Conservation (phyloP, 2,888 invertebrate genomes). For the Onchidella celtica region DNA sequence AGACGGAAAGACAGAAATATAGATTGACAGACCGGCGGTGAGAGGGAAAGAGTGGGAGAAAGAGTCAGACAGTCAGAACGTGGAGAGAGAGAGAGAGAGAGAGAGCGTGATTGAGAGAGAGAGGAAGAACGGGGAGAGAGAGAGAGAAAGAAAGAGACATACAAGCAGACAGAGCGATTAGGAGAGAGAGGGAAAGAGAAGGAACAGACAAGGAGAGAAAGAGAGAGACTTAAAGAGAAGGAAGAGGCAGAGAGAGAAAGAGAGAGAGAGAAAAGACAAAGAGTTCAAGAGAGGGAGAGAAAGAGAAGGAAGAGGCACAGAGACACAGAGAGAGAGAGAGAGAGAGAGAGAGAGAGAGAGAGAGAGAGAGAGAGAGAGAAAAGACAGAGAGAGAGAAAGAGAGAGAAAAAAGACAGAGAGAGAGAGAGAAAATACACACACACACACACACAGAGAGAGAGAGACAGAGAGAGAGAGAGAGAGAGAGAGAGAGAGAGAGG, state of each 20-base stretch:
- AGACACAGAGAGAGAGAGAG: conserved; percentile 27
- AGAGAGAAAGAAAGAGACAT: background rate
- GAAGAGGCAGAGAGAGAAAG: background rate
- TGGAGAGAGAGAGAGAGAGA: background rate
- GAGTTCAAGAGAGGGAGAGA: too few relatives aligned
- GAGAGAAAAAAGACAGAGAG: too few relatives aligned
- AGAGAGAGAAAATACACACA: too few relatives aligned
- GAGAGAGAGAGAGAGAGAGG: conserved; percentile 37
- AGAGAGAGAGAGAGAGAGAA: too few relatives aligned
- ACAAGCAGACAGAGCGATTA: background rate
- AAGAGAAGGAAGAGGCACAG: too few relatives aligned
- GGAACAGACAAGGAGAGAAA: too few relatives aligned
- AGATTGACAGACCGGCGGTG: background rate
- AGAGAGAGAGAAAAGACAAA: background rate
- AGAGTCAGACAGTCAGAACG: conserved; percentile 17
- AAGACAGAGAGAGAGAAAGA: too few relatives aligned
- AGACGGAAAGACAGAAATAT: too few relatives aligned
- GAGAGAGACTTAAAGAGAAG: too few relatives aligned
- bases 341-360: conserved; percentile 23
- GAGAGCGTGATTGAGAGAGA: background rate
- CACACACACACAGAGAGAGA: too few relatives aligned
- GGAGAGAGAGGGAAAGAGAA: background rate
- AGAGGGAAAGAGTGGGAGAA: conserved; percentile 25
- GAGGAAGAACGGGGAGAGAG: conserved; percentile 5
- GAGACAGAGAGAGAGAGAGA: too few relatives aligned